Percentiles rank a stretch among this genome's conserved stretches.
phyloP scores from a whole-genome alignment of 2,113 vertebrate genomes.

The Clarias macrocephalus region DNA sequence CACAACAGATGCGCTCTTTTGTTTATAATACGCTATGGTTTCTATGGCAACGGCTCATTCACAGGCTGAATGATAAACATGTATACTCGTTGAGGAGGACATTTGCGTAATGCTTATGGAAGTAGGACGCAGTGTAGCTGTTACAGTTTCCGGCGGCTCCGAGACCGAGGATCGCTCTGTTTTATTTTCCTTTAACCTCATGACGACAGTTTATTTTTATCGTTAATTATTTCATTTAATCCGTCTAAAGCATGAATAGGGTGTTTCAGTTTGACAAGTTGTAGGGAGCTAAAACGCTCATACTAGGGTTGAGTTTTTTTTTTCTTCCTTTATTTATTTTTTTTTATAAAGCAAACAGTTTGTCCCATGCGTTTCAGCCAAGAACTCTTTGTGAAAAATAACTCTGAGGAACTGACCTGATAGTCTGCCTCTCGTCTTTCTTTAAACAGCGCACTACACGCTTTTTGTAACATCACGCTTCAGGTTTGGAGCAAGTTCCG shows the following conservation, averaged over 20 bases:
- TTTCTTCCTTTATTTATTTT: not conserved
- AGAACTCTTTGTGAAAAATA: not conserved
- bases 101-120: not conserved
- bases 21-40: not conserved
- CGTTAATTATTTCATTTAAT: not conserved
- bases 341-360: not conserved
- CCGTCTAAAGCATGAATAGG: too few relatives aligned
- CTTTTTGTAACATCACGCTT: not conserved
- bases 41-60: not conserved
- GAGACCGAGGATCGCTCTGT: not conserved
- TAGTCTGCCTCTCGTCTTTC: not conserved
- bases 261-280: too few relatives aligned
- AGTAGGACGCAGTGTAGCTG: not conserved
- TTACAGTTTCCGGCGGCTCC: too few relatives aligned
- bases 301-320: not conserved
- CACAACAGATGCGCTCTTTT: not conserved
- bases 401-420: not conserved
- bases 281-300: not conserved
- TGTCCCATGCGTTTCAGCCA: too few relatives aligned
- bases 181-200: not conserved
- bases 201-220: not conserved
- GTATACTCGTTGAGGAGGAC: not conserved
- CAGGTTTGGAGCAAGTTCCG: not conserved
- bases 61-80: not conserved
- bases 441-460: not conserved